Evolutionary conservation across 2,888 invertebrate species (phyloP).

Genomic region (Trachelus tabidus): DNA sequence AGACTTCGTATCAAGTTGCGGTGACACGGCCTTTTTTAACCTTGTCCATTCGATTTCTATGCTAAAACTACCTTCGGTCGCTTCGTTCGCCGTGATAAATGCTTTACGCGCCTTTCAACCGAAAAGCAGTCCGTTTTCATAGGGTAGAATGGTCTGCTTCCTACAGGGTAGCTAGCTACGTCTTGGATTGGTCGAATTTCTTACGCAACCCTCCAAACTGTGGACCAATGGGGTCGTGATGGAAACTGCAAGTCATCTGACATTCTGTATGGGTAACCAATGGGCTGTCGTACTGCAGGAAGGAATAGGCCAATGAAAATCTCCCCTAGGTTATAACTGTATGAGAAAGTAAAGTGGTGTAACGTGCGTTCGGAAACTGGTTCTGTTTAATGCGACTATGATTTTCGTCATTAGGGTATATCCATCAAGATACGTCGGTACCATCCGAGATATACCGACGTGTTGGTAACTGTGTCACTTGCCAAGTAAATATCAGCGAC

Average conservation of each 20-base stretch:
- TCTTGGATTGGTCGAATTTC: slow-evolving; percentile 14
- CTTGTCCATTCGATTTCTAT: background rate
- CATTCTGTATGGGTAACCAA: slow-evolving; percentile 4
- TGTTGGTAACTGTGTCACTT: background rate
- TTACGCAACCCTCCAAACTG: background rate
- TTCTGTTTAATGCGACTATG: background rate
- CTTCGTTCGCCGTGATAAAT: background rate
- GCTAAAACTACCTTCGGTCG: background rate
- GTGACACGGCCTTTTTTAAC: too few relatives aligned
- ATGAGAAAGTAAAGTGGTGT: background rate
- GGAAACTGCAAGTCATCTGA: slow-evolving; percentile 16
- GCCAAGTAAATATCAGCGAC: background rate
- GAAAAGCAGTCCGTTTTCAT: background rate
- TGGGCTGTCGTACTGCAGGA: background rate
- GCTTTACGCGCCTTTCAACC: background rate
- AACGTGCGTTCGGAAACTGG: background rate
- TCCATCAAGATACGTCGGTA: background rate
- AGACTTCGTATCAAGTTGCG: background rate
- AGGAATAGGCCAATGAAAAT: background rate
- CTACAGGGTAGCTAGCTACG: background rate
- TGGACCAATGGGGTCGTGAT: slow-evolving; percentile 8
- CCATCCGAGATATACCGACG: background rate
- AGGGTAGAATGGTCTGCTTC: background rate
- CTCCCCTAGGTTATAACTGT: background rate
- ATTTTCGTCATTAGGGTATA: background rate